phyloP scores from a whole-genome alignment of 2,888 invertebrate species.

The Caenorhabditis sp. region DNA sequence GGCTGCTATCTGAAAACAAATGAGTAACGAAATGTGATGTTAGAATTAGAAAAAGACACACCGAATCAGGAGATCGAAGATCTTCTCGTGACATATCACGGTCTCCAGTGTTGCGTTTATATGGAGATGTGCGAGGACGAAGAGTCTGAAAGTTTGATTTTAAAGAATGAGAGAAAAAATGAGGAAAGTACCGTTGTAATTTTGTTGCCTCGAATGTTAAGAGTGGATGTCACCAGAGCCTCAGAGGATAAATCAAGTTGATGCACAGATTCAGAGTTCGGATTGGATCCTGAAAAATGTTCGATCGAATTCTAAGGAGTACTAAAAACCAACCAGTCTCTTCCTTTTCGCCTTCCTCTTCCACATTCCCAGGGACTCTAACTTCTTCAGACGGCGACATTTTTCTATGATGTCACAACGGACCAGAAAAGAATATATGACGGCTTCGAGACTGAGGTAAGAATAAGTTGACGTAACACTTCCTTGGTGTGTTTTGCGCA shows the following conservation, averaged over 20 bases:
- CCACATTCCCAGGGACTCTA: slow-evolving; percentile 3
- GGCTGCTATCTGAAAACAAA: slow-evolving; percentile 45
- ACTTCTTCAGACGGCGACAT: slow-evolving; percentile 25
- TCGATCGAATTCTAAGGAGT: background rate
- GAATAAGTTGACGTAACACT: slow-evolving; percentile 16
- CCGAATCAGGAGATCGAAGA: slow-evolving; percentile 58
- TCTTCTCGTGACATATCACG: slow-evolving; percentile 37
- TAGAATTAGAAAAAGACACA: slow-evolving; percentile 16
- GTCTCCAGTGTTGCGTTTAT: slow-evolving; percentile 24
- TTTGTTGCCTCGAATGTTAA: slow-evolving; percentile 59
- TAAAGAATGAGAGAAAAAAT: background rate
- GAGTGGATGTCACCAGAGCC: slow-evolving; percentile 49
- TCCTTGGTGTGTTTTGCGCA: background rate
- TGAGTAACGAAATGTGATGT: slow-evolving; percentile 5
- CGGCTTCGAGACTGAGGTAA: background rate
- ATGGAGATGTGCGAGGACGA: slow-evolving; percentile 60
- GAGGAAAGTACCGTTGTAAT: slow-evolving; percentile 21
- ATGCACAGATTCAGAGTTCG: slow-evolving; percentile 48
- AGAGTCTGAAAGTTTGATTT: slow-evolving; percentile 30
- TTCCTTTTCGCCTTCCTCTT: slow-evolving; percentile 13
- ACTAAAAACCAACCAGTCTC: background rate
- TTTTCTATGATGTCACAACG: background rate
- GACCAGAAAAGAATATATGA: background rate
- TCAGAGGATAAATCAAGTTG: slow-evolving; percentile 58
- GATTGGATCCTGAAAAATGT: slow-evolving; percentile 17